Evolutionary conservation across 1,140 invertebrate genomes (phyloP), one percentile per base, ranked within the genome.

Genomic region (Lepidurus couesii): DNA sequence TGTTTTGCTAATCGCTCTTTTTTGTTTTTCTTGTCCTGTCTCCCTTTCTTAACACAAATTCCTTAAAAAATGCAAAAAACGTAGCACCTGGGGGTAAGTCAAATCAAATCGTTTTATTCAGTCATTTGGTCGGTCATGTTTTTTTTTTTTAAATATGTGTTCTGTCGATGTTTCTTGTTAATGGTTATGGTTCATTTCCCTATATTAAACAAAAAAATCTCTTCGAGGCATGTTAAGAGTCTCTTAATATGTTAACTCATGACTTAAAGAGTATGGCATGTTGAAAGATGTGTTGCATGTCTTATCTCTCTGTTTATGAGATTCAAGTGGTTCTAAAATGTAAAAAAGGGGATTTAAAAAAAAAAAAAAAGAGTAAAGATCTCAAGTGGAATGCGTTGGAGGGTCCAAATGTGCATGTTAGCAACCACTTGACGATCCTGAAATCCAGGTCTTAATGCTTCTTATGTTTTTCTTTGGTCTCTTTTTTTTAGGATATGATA

Each of bases 401-500:
- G 47, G 34, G 34, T 34, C 34, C 34, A 34, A 34, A 34, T 34
- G 16, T 75, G 34, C 42, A 75, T 43, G 44, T 75, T 13, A 43
- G n/a, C 34, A 24, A 34, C 11, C n/a, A 43, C 44, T 75, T 43
- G 44, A 75, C 34, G 10, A 75, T 11, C 42, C 34, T 43, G 8
- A 24, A 7, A 42, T n/a, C 16, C 16, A 65, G 6, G 21, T 65
- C 21, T 65, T 65, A 13, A 65, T 73, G 77, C 16, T 26, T 47
- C 24, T n/a, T 53, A 45, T 24, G n/a, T 24, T 42, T 73, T 53
- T 13, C 77, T 77, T 43, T n/a, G 43, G 78, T 74, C 47, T 13
- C 10, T 53, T 24, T 86, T 24, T 86, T 87, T 82, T 87, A 98
- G 98, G 96, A 80, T 99, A 98, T 89, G 97, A 99, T 84, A 99